These are phyloP conservation scores for Epizoanthus rinbou DNA, from an alignment of 92 coral and sea anemone species.

Conservation along the genomic window DNA sequence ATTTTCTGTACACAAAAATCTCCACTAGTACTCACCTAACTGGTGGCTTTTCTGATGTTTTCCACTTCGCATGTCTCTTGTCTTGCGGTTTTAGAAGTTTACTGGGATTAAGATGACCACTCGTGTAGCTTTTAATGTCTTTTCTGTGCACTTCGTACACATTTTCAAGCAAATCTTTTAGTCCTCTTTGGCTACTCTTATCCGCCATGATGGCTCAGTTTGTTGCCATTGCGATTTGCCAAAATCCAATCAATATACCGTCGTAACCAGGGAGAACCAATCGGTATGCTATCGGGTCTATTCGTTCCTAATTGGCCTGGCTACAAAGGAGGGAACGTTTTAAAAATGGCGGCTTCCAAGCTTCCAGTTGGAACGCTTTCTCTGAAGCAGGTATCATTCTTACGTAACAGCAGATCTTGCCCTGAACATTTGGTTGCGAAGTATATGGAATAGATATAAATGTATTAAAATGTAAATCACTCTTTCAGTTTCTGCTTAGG, in stretches of 20 bases:
- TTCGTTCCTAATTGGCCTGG: constrained; percentile 36
- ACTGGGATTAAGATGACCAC: constrained; percentile 90
- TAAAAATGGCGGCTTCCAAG: constrained; percentile 77
- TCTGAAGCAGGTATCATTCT: constrained; percentile 70
- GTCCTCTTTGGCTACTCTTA: constrained; percentile 54
- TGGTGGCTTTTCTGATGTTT: constrained; percentile 75
- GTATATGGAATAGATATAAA: too few species aligned
- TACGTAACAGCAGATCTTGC: neutral
- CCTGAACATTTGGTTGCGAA: neutral
- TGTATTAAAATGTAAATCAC: neutral
- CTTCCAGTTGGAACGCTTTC: constrained; percentile 66
- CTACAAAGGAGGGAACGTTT: neutral
- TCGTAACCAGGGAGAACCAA: constrained; percentile 16
- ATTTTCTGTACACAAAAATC: too few species aligned
- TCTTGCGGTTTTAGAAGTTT: constrained; percentile 76
- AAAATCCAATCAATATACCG: constrained; percentile 7
- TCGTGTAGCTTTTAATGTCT: constrained; percentile 91
- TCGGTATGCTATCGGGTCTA: too few species aligned
- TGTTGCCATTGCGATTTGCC: constrained; percentile 38
- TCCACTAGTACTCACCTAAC: constrained; percentile 67
- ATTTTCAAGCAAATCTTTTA: constrained; percentile 72
- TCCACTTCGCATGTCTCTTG: constrained; percentile 75
- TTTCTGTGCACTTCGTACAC: constrained; percentile 93
- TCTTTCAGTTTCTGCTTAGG: constrained; percentile 69
- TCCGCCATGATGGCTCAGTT: constrained; percentile 74